Conservation (phyloP, 2,888 invertebrate genomes). For the Drosophila affinis region DNA sequence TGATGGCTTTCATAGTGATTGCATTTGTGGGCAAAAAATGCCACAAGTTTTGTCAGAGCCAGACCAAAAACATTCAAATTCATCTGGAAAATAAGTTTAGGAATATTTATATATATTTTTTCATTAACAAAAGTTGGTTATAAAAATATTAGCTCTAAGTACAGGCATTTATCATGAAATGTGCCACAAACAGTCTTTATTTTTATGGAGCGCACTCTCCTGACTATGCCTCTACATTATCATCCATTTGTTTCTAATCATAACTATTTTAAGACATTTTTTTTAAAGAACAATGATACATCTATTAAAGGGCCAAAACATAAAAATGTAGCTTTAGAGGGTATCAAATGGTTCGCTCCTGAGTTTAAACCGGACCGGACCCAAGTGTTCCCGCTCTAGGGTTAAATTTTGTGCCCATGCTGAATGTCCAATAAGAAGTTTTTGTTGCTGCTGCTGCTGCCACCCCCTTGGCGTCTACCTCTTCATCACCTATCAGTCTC, state of each 20-base stretch:
- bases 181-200: neutral
- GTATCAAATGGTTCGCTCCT: neutral
- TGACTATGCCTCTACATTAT: neutral
- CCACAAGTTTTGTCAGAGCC: slow-evolving; percentile 35
- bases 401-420: neutral
- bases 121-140: neutral
- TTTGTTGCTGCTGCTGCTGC: neutral
- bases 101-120: no score
- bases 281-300: neutral
- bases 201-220: neutral
- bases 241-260: neutral
- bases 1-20: slow-evolving; percentile 7
- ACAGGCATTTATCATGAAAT: neutral
- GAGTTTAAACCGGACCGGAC: neutral
- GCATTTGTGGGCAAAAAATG: slow-evolving; percentile 31
- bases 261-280: neutral
- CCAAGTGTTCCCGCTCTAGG: neutral
- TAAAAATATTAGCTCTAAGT: neutral
- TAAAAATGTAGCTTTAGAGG: no score
- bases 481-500: neutral
- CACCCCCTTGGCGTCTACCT: neutral
- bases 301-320: neutral
- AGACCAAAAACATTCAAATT: slow-evolving; percentile 14
- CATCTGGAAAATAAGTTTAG: slow-evolving; percentile 19
- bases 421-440: slow-evolving; percentile 8